Conservation (phyloP, 53 echinoderm and acorn worm genomes). For the Paracentrotus lividus region DNA sequence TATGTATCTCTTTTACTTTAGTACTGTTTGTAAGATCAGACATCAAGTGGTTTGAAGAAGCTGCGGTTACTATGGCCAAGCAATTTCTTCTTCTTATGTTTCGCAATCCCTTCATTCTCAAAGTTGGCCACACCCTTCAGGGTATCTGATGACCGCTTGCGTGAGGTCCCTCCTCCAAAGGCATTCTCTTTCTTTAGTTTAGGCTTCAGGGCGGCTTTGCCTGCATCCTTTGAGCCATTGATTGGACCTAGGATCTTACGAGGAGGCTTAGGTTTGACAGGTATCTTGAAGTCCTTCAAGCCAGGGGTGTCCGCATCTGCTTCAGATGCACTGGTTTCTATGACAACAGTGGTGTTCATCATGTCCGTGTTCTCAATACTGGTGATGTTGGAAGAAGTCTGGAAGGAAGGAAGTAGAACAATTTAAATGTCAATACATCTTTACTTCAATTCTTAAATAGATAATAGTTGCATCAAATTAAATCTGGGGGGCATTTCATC, state of each 20-base stretch:
- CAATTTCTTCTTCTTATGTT: slow-evolving; percentile 82
- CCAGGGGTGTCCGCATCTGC: slow-evolving; percentile 55
- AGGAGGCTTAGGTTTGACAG: slow-evolving; percentile 11
- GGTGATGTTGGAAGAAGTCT: slow-evolving; percentile 64
- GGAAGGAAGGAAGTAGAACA: background rate
- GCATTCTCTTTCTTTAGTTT: slow-evolving; percentile 60
- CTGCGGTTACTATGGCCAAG: slow-evolving; percentile 72
- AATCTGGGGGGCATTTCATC: too few relatives aligned
- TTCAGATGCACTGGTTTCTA: slow-evolving; percentile 63
- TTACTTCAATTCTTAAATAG: too few relatives aligned
- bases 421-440: background rate
- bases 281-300: slow-evolving; percentile 57
- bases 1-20: background rate
- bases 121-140: background rate
- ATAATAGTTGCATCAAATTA: too few relatives aligned
- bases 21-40: background rate
- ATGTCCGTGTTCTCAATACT: slow-evolving; percentile 67
- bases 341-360: slow-evolving; percentile 84
- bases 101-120: slow-evolving; percentile 74
- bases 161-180: background rate
- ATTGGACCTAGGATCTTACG: slow-evolving; percentile 53
- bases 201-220: background rate
- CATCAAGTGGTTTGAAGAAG: slow-evolving; percentile 87
- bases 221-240: slow-evolving; percentile 3
- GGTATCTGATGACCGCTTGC: slow-evolving; percentile 69